Conservation (phyloP, 30 jellyfish, hydroid and myxozoan species). For the Pelagia noctiluca region DNA sequence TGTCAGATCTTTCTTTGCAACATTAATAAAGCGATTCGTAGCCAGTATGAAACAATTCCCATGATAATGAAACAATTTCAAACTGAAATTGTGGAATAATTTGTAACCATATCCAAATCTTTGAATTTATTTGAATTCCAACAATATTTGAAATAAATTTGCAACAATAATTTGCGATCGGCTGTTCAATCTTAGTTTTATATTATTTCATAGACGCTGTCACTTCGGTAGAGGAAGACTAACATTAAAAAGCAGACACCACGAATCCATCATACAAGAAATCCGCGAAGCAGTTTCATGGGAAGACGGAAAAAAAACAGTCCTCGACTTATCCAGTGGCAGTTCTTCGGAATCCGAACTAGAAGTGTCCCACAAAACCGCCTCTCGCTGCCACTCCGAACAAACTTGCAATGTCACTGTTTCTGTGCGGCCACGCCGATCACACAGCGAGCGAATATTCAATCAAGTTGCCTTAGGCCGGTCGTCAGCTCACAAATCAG, state of each 20-base stretch:
- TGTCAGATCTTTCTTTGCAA: no score
- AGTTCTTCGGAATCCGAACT: slow-evolving; percentile 59
- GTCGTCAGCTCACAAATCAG: slow-evolving; percentile 30
- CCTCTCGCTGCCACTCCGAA: slow-evolving; percentile 38
- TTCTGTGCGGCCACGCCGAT: slow-evolving; percentile 67
- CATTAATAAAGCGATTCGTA: no score
- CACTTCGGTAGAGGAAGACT: slow-evolving; percentile 88
- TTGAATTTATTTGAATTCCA: no score
- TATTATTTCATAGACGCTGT: slow-evolving; percentile 60
- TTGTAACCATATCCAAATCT: no score
- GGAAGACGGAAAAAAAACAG: slow-evolving; percentile 1
- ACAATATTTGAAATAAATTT: no score
- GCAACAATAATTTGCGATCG: not conserved
- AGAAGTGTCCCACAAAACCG: slow-evolving; percentile 45
- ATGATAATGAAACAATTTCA: no score
- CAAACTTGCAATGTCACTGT: slow-evolving; percentile 61
- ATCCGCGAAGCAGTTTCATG: slow-evolving; percentile 59
- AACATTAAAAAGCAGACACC: slow-evolving; percentile 39
- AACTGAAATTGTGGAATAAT: no score
- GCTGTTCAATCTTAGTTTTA: not conserved
- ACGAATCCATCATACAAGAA: slow-evolving; percentile 47
- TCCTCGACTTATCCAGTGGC: slow-evolving; percentile 41
- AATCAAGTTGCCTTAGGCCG: slow-evolving; percentile 65
- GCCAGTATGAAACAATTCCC: no score
- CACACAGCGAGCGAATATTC: slow-evolving; percentile 54